These are phyloP conservation scores for Contarinia nasturtii DNA, from an alignment of 1,140 invertebrate species.

Conservation along the genomic window DNA sequence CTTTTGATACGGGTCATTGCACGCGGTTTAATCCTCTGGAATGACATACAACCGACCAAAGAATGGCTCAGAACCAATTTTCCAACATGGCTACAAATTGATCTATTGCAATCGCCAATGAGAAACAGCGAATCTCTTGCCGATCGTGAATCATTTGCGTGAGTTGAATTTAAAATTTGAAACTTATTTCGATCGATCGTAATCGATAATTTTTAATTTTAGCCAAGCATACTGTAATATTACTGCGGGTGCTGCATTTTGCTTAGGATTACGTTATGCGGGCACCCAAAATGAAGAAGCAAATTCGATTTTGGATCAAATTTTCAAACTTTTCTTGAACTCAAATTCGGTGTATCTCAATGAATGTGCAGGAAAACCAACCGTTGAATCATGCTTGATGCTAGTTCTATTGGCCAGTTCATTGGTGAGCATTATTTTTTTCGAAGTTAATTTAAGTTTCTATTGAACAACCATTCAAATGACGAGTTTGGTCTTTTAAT, in stretches of 20 bases:
- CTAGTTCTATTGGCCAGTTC: conserved; percentile 44
- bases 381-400: conserved; percentile 76
- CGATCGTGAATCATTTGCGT: conserved; percentile 93
- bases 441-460: too few species aligned
- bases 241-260: conserved; percentile 82
- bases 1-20: conserved; percentile 67
- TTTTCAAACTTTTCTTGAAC: conserved; percentile 17
- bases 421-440: conserved; percentile 6
- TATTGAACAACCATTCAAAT: too few species aligned
- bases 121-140: conserved; percentile 30
- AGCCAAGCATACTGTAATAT: conserved; percentile 95
- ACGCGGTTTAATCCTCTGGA: conserved; percentile 47
- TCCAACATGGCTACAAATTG: conserved; percentile 10
- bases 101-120: conserved; percentile 33
- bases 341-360: conserved; percentile 45
- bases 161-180: conserved; percentile 16
- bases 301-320: conserved; percentile 39
- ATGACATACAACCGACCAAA: conserved; percentile 55
- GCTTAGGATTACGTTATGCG: conserved; percentile 83
- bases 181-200: conserved; percentile 1
- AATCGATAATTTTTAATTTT: conserved; percentile 16
- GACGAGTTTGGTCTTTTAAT: too few species aligned
- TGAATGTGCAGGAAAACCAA: conserved; percentile 74
- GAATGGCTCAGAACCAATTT: conserved; percentile 60
- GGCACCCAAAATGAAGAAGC: conserved; percentile 74